Evolutionary conservation across 1,140 invertebrate species (phyloP), one percentile per base, ranked within the genome.

Genomic region (Euura lappo): DNA sequence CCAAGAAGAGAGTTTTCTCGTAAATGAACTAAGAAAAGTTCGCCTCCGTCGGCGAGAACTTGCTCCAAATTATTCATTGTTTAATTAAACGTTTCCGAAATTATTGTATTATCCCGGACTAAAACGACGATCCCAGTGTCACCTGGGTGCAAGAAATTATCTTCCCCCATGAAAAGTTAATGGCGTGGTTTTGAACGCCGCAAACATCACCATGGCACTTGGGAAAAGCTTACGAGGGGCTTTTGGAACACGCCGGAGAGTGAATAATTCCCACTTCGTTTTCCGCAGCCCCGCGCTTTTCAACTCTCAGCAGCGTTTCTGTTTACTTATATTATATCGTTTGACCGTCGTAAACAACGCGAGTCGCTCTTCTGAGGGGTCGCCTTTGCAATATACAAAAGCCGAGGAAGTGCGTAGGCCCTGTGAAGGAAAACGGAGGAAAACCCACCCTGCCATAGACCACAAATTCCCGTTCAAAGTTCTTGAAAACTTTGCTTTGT

Each of bases 401-500:
- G 51, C 51, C 28, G 28, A 28, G 28, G 28, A 28, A 28, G 13
- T 28, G 51, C 51, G 51, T 8, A 60, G 28, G 28, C 28, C 28
- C 28, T 28, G 28, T 28, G 28, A 28, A 28, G 28, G 28, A 28
- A 28, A 28, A 28, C 28, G 28, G 28, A 28, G 28, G 28, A 28
- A 28, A 28, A 28, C 28, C 28, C 28, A 28, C 28, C 8, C 51
- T n/a, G 13, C 13, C 8, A 60, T 60, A n/a, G 8, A 60, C 51
- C 51, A 28, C 28, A 60, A 60, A 60, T 60, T n/a, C 51, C 13
- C 51, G 51, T 60, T 60, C 51, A 60, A 60, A 60, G 51, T 60
- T 60, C 6, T 72, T 71, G 68, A 74, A 79, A 79, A 74, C 77
- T 79, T 77, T 68, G 64, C 77, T 79, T 77, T 68, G 64, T 67